A percentile compares a stretch with the other conserved stretches of the same genome.
Evolutionary conservation across 2,888 invertebrate species (phyloP).

Genomic region (Cartodere bifasciata): DNA sequence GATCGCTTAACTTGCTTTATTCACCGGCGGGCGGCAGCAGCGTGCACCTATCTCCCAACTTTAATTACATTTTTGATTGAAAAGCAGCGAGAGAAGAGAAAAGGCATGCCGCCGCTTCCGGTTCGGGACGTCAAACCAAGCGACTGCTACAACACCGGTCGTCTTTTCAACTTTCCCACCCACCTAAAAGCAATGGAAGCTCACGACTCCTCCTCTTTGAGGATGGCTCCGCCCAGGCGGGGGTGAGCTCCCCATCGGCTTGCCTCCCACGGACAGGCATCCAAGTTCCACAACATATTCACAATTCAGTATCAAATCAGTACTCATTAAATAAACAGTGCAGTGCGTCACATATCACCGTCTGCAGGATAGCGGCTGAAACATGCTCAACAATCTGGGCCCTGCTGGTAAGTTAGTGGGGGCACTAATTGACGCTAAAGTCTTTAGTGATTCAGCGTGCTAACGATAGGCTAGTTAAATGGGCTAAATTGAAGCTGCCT

Average conservation of each 20-base stretch:
- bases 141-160: constrained; percentile 2
- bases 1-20: too few relatives aligned
- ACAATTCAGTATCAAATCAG: constrained; percentile 39
- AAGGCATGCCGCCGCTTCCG: constrained; percentile 8
- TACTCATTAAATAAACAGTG: constrained; percentile 41
- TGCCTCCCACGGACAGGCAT: constrained; percentile 29
- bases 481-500: constrained; percentile 37
- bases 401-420: constrained; percentile 36
- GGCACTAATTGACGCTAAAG: constrained; percentile 37
- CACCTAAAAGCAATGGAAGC: constrained; percentile 19
- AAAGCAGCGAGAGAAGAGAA: constrained; percentile 7
- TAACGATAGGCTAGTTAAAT: constrained; percentile 38
- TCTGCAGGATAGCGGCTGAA: constrained; percentile 18
- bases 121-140: background rate
- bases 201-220: constrained; percentile 22
- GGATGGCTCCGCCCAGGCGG: constrained; percentile 24
- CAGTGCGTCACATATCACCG: constrained; percentile 28
- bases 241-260: constrained; percentile 28
- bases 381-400: constrained; percentile 36
- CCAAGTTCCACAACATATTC: constrained; percentile 33
- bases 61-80: too few relatives aligned
- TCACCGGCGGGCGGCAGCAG: too few relatives aligned
- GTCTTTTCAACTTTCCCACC: constrained; percentile 1
- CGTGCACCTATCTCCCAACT: too few relatives aligned
- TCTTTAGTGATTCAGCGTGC: constrained; percentile 36